Evolutionary conservation across 35 echinoderm and acorn worm species (phyloP), one percentile per base, ranked within the genome.

Genomic region (Amphiura filiformis): DNA sequence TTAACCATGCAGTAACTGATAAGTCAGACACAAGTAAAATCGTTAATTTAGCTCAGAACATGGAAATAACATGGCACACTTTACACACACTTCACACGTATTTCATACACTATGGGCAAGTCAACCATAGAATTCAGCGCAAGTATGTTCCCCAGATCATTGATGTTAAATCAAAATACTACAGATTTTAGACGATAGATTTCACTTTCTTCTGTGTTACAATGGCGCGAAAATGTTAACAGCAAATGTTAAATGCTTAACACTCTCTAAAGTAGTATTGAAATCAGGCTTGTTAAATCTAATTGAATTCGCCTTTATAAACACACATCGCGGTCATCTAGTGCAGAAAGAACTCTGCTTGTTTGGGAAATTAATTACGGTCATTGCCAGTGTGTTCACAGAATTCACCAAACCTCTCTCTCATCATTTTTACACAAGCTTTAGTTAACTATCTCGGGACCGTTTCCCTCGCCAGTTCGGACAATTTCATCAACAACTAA

Each of bases 221-320:
- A n/a, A n/a, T n/a, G n/a, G n/a, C n/a, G n/a, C n/a, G n/a, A n/a
- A n/a, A n/a, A n/a, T n/a, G n/a, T n/a, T n/a, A n/a, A n/a, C n/a
- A n/a, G n/a, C n/a, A n/a, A 70, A 70, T 70, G 61, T 70, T 70
- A 70, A 70, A 70, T 30, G 61, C 61, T n/a, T 70, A 70, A 70
- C 61, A 70, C 61, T 70, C n/a, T n/a, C 41, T 47, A 26, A 70
- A 26, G 61, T 70, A 70, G 17, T 26, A n/a, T 23, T 70, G 61
- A 70, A 70, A 70, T 70, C 61, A 70, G 26, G 61, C 61, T 70
- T 11, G 26, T 70, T 13, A 70, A 70, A 70, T 70, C 17, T 70
- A 70, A 70, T 70, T 70, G 61, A 70, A 70, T 70, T 70, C 28
- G 61, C 61, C 26, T 23, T 70, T 70, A 70, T 18, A 70, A 70